Evolutionary conservation across 1,140 invertebrate species (phyloP).

Genomic region (Oncopeltus fasciatus): DNA sequence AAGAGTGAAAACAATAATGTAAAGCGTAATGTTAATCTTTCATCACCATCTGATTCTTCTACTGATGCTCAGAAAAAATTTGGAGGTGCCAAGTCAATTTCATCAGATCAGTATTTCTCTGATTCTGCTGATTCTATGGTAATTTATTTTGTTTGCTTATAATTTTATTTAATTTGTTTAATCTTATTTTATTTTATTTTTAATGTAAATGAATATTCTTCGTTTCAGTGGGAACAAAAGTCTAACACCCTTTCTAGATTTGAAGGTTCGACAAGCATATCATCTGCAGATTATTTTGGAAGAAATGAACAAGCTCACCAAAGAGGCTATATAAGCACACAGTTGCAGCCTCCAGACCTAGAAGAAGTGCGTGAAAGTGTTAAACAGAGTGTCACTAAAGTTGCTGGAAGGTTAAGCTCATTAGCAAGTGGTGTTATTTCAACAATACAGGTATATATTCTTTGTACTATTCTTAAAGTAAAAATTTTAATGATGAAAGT

Average conservation of each 20-base stretch:
- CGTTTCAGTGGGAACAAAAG: conserved; percentile 43
- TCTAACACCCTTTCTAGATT: conserved; percentile 59
- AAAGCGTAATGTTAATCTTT: background rate
- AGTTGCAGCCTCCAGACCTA: conserved; percentile 48
- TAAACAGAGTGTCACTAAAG: conserved; percentile 87
- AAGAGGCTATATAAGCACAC: conserved; percentile 24
- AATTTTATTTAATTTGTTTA: conserved; percentile 4
- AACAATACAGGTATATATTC: conserved; percentile 56
- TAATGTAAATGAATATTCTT: background rate
- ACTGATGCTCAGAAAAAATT: conserved; percentile 85
- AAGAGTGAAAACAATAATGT: background rate
- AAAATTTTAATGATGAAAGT: background rate
- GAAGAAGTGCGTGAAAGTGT: conserved; percentile 95
- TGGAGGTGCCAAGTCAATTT: conserved; percentile 90
- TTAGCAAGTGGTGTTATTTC: conserved; percentile 88
- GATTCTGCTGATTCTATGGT: conserved; percentile 36
- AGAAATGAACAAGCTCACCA: conserved; percentile 32
- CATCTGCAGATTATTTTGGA: conserved; percentile 90
- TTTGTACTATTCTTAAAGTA: background rate
- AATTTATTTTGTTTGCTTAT: conserved; percentile 6
- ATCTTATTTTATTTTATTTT: background rate
- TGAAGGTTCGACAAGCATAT: conserved; percentile 84
- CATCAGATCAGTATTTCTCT: conserved; percentile 89
- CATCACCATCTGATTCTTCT: conserved; percentile 4
- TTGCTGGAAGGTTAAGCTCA: conserved; percentile 83